A percentile compares a stretch with the other conserved stretches of the same genome.
Conservation (phyloP, 1,140 invertebrate species). For the Oreohelix idahoensis region DNA sequence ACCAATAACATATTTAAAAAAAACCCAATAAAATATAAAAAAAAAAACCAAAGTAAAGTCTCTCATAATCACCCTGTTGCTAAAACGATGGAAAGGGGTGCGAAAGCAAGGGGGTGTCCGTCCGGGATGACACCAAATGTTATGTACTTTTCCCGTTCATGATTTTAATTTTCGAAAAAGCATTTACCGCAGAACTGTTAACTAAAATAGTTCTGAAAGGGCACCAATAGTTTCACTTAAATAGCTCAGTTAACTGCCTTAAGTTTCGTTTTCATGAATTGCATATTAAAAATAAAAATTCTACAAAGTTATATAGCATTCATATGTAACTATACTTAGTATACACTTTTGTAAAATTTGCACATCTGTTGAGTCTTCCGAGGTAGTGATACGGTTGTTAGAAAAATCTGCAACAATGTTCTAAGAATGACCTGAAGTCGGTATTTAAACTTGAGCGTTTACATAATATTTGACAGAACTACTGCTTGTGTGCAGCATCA, state of each 20-base stretch:
- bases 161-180: background rate
- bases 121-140: too few relatives aligned
- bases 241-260: background rate
- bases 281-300: background rate
- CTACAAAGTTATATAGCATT: background rate
- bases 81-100: too few relatives aligned
- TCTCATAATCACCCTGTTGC: too few relatives aligned
- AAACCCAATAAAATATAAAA: too few relatives aligned
- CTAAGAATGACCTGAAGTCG: background rate
- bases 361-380: background rate
- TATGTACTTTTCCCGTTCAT: background rate
- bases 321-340: background rate
- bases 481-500: background rate
- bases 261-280: background rate
- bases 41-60: too few relatives aligned
- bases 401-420: background rate
- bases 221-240: background rate
- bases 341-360: background rate
- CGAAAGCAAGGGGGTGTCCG: too few relatives aligned
- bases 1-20: too few relatives aligned
- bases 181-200: background rate
- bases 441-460: background rate
- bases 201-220: background rate
- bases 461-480: background rate
- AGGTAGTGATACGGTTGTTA: constrained; percentile 1